Evolutionary conservation across 2,888 invertebrate genomes (phyloP), one percentile per base, ranked within the genome.

Genomic region (Drosophila niveifrons): DNA sequence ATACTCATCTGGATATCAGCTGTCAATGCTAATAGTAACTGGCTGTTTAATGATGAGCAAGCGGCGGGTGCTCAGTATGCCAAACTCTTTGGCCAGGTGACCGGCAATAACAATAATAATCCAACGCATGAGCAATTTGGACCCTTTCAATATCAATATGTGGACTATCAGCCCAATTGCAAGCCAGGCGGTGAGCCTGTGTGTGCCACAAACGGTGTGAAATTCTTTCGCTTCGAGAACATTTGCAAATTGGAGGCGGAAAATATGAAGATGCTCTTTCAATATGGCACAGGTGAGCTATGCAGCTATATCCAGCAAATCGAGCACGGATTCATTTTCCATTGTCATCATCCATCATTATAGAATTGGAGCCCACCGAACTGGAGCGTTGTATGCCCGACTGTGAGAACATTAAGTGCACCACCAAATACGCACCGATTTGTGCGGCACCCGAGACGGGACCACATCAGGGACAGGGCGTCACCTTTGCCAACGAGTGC

Each of bases 91-190:
- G 66, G 4, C 11, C 73, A 1, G 63, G 59, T 7, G 4, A 64
- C 13, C 41, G 50, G 2, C 41, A 58, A 13, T 6, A 6, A 23
- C 23, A 23, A 23, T 23, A 23, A 23, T 23, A 23, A 13, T 36
- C 6, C 34, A 0, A 28, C 11, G 0, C 28, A 48, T 15, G 43
- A 76, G 1, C 48, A 39, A 6, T 36, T 64, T 8, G 61, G 65
- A 11, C 48, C 64, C 11, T 34, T 71, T 51, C 78, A 86, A 17
- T 86, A 75, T 53, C 66, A 87, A 23, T 83, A 72, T 47, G 87
- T 83, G 52, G 82, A 87, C 75, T 78, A 87, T 36, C 82, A 71
- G 52, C 79, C 73, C 1, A 73, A 61, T 1, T 83, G 82, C 10
- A 51, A 29, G 1, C 2, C 55, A 0, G 82, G 87, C 0, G 82